Evolutionary conservation across 2,797 vertebrate genomes (phyloP).

Genomic region (Anguilla anguilla): DNA sequence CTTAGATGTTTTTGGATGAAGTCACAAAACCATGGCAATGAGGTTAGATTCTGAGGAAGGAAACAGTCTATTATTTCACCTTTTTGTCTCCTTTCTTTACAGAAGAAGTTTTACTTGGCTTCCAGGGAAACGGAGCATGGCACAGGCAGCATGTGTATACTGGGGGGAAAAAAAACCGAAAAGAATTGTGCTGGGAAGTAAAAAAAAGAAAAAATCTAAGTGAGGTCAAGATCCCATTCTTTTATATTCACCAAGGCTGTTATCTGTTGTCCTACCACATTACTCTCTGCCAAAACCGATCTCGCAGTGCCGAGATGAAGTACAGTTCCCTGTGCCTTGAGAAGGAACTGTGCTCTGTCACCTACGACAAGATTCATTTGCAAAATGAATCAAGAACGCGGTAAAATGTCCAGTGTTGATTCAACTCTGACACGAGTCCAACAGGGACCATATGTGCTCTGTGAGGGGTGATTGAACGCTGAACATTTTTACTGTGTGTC

Average conservation of each 20-base stretch:
- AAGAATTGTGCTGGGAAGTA: not conserved
- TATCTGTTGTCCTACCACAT: slow-evolving; percentile 30
- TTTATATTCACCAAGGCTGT: slow-evolving; percentile 32
- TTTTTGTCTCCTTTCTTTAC: not conserved
- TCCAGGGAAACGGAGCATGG: not conserved
- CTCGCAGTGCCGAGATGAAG: slow-evolving; percentile 20
- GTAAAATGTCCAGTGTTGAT: too few species aligned
- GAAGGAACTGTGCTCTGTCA: not conserved
- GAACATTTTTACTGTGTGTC: not conserved
- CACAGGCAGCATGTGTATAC: not conserved
- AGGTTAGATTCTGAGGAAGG: not conserved
- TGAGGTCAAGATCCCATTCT: slow-evolving; percentile 31
- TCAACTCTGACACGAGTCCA: not conserved
- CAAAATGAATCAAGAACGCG: not conserved
- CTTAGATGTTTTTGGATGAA: not conserved
- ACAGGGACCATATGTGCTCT: not conserved
- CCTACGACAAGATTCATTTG: not conserved
- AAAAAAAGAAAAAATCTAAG: not conserved
- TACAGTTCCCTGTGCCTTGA: not conserved
- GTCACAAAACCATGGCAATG: not conserved
- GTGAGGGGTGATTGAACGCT: not conserved
- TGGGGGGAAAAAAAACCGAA: not conserved
- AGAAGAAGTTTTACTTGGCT: not conserved
- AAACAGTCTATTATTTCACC: not conserved
- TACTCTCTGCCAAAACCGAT: slow-evolving; percentile 24